Percentiles rank a stretch among this genome's conserved stretches.
These are phyloP conservation scores for Neomicropteryx cornuta DNA, from an alignment of 1,140 invertebrate genomes.

Conservation along the genomic window DNA sequence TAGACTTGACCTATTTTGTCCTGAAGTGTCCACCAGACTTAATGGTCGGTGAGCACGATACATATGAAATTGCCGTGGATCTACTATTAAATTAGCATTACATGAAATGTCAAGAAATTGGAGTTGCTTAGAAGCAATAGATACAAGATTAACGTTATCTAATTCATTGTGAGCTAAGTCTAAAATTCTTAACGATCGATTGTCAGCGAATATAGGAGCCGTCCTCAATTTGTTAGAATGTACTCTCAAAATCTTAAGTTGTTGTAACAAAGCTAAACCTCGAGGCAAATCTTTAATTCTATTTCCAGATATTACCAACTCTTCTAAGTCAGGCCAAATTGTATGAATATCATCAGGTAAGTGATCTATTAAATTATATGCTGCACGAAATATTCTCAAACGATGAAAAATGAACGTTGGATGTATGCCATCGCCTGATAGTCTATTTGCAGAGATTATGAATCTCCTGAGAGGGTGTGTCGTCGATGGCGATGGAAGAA, in stretches of 20 bases:
- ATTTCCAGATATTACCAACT: conserved; percentile 74
- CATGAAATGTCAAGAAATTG: conserved; percentile 78
- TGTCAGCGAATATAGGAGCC: conserved; percentile 63
- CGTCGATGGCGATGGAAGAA: conserved; percentile 47
- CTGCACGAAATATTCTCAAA: conserved; percentile 60
- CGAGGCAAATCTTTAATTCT: conserved; percentile 65
- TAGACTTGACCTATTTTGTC: too few species aligned
- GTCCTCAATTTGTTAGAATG: conserved; percentile 69
- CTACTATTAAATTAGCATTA: conserved; percentile 67
- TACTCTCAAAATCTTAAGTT: conserved; percentile 63
- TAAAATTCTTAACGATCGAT: conserved; percentile 62
- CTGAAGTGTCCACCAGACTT: conserved; percentile 72
- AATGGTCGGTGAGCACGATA: conserved; percentile 67
- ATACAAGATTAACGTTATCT: conserved; percentile 62
- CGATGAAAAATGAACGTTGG: conserved; percentile 52
- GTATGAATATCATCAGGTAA: conserved; percentile 64
- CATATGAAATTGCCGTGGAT: conserved; percentile 66
- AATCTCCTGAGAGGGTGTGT: conserved; percentile 56
- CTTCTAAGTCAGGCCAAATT: conserved; percentile 68
- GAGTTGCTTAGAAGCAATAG: conserved; percentile 65
- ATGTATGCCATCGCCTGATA: conserved; percentile 60
- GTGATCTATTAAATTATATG: conserved; percentile 64
- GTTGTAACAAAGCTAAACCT: conserved; percentile 56
- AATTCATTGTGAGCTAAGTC: conserved; percentile 78
- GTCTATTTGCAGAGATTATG: conserved; percentile 65